Conservation (phyloP, 2,113 vertebrate genomes). For the Hippocampus zosterae region DNA sequence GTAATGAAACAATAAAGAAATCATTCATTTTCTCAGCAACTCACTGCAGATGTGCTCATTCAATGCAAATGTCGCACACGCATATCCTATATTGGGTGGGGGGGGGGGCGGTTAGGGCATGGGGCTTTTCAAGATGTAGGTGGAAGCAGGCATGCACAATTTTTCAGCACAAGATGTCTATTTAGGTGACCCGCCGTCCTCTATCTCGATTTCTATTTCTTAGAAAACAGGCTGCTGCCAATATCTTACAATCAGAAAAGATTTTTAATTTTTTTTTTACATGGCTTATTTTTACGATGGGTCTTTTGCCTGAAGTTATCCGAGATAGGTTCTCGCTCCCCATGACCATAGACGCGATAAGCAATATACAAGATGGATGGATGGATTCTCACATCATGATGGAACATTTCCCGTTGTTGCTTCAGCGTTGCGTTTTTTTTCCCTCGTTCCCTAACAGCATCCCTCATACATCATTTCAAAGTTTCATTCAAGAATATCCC, state of each 20-base stretch:
- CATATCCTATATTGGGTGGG: neutral
- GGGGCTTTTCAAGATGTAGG: neutral
- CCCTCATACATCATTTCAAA: slow-evolving; percentile 10
- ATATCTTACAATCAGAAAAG: neutral
- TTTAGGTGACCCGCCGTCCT: neutral
- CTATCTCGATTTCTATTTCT: neutral
- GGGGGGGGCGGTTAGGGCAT: too few relatives aligned
- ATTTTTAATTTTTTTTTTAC: neutral
- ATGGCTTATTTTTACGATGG: neutral
- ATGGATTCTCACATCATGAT: neutral
- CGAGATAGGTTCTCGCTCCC: neutral
- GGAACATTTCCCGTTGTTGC: neutral
- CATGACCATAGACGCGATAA: neutral
- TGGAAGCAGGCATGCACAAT: neutral
- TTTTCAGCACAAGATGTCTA: neutral
- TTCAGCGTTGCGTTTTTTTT: neutral
- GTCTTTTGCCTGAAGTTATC: neutral
- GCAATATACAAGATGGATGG: neutral
- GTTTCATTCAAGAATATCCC: slow-evolving; percentile 2
- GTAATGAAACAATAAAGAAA: slow-evolving; percentile 56
- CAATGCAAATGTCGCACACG: slow-evolving; percentile 12
- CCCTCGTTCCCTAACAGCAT: neutral
- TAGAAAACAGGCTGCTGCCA: neutral
- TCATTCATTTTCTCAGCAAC: slow-evolving; percentile 33
- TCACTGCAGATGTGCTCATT: slow-evolving; percentile 5